Conservation (phyloP, 2,113 vertebrate species). For the Bujurquina vittata region DNA sequence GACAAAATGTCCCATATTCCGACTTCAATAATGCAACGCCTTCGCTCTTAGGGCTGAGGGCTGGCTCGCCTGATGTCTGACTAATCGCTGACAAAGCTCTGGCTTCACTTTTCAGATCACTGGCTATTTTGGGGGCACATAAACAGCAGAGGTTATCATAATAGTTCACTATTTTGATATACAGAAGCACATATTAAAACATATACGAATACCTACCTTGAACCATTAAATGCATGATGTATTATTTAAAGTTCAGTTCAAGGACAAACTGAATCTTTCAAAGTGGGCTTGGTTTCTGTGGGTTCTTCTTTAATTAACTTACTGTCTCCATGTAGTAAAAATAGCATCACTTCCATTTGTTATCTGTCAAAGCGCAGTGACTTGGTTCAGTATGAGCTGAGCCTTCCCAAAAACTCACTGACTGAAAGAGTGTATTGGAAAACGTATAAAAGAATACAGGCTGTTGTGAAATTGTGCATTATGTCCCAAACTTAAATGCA, state of each 20-base stretch:
- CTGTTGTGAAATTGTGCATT: slow-evolving; percentile 3
- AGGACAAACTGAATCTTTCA: background rate
- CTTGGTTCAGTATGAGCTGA: background rate
- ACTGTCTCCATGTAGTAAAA: slow-evolving; percentile 4
- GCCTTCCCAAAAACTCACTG: background rate
- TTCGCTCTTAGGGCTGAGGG: slow-evolving; percentile 17
- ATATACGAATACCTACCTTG: background rate
- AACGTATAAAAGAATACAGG: background rate
- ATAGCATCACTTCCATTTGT: slow-evolving; percentile 16
- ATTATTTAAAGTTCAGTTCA: background rate
- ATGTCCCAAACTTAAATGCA: slow-evolving; percentile 27
- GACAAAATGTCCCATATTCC: slow-evolving; percentile 60
- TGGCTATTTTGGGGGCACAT: slow-evolving; percentile 21
- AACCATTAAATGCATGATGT: background rate
- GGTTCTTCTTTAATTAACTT: background rate
- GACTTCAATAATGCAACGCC: slow-evolving; percentile 55
- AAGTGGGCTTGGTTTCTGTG: background rate
- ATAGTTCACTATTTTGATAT: background rate
- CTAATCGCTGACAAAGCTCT: slow-evolving; percentile 42
- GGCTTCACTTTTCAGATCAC: slow-evolving; percentile 18
- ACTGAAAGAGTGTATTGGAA: background rate
- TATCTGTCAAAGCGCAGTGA: slow-evolving; percentile 32
- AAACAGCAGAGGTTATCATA: slow-evolving; percentile 4
- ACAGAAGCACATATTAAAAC: background rate
- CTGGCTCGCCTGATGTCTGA: slow-evolving; percentile 47